Percentiles rank a stretch among this genome's conserved stretches.
Evolutionary conservation across 1,140 invertebrate species (phyloP).

Genomic region (Solen grandis): DNA sequence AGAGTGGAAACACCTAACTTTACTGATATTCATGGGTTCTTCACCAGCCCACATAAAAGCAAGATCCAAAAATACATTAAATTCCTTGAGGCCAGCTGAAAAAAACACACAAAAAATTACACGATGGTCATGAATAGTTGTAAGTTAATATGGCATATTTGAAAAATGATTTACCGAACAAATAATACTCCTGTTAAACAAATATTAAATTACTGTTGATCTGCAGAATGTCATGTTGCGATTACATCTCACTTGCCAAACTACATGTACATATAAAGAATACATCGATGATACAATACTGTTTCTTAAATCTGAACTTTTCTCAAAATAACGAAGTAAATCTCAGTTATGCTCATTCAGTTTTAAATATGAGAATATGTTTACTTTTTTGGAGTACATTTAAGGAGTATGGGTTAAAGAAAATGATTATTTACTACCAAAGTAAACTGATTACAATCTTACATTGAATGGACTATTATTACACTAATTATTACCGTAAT

Average conservation of each 20-base stretch:
- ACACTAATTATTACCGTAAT: no score
- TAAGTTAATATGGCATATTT: not conserved
- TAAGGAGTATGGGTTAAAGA: no score
- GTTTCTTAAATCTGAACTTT: no score
- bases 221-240: not conserved
- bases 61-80: conserved; percentile 78
- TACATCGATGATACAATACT: no score
- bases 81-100: conserved; percentile 69
- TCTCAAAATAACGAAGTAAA: no score
- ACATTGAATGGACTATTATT: no score
- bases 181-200: not conserved
- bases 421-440: no score
- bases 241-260: not conserved
- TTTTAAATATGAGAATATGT: no score
- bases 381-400: no score
- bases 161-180: not conserved
- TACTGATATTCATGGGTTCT: conserved; percentile 69
- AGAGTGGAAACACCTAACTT: conserved; percentile 73
- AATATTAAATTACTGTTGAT: not conserved
- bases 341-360: no score
- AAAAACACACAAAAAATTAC: not conserved
- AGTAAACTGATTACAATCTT: no score
- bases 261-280: not conserved
- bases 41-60: conserved; percentile 77
- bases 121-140: not conserved